Percentiles rank a stretch among this genome's conserved stretches.
Evolutionary conservation across 2,888 invertebrate species (phyloP).

Genomic region (Phragmatobia fuliginosa): DNA sequence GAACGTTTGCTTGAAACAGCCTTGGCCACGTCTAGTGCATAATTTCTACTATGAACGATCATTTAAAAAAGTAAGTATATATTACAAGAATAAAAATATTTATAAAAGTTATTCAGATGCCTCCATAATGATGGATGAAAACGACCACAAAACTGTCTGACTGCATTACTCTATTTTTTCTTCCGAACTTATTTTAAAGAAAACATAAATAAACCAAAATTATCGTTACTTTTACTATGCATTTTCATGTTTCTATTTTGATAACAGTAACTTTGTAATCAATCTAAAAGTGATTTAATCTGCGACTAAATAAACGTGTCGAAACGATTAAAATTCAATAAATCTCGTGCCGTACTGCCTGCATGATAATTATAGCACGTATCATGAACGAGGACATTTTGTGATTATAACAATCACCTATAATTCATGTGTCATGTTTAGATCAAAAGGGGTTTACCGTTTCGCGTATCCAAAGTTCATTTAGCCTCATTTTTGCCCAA

Average conservation of each 20-base stretch:
- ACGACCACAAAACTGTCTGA: too few relatives aligned
- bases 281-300: neutral
- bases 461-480: neutral
- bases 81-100: too few relatives aligned
- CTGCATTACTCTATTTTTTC: too few relatives aligned
- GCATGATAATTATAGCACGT: neutral
- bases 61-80: too few relatives aligned
- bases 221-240: neutral
- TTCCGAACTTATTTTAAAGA: too few relatives aligned
- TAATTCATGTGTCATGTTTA: neutral
- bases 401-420: neutral
- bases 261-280: neutral
- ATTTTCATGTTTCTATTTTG: neutral
- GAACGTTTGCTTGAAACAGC: too few relatives aligned
- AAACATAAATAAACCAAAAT: neutral
- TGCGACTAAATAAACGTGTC: neutral
- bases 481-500: constrained; percentile 7
- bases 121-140: too few relatives aligned
- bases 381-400: neutral
- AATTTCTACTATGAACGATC: too few relatives aligned
- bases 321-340: neutral
- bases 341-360: neutral
- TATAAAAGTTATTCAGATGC: neutral
- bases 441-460: neutral
- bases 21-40: too few relatives aligned